Evolutionary conservation across 2,113 vertebrate genomes (phyloP).

Genomic region (Anhinga rufa): DNA sequence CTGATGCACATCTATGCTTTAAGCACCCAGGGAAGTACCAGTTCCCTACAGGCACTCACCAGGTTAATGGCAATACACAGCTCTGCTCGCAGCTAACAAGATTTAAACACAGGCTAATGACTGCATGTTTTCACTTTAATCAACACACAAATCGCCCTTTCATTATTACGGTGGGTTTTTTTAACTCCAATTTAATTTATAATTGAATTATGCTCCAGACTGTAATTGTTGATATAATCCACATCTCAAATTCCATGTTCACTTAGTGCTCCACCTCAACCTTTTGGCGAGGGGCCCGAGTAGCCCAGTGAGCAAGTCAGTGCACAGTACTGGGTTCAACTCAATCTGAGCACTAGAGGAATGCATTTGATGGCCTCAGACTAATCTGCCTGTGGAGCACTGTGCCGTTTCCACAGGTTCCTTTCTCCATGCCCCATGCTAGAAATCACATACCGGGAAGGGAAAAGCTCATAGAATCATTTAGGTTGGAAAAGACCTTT

Average conservation of each 20-base stretch:
- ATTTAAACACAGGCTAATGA: constrained; percentile 66
- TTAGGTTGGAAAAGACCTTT: background rate
- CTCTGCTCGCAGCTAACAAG: constrained; percentile 56
- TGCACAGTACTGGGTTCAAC: background rate
- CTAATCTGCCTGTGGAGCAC: background rate
- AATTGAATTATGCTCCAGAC: constrained; percentile 65
- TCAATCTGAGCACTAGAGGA: background rate
- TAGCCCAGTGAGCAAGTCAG: background rate
- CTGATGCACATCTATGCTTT: background rate
- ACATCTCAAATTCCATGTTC: constrained; percentile 3
- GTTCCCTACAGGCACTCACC: constrained; percentile 10
- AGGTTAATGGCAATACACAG: constrained; percentile 49
- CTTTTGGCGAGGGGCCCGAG: background rate
- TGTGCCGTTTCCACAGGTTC: background rate
- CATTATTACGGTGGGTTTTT: constrained; percentile 44
- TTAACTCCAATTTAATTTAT: constrained; percentile 58
- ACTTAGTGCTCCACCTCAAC: background rate
- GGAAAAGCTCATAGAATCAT: background rate
- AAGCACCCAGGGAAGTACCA: background rate
- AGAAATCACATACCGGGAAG: background rate
- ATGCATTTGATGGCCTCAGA: background rate
- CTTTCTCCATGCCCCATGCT: fast-evolving
- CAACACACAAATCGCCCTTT: constrained; percentile 56
- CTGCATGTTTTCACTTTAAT: constrained; percentile 67
- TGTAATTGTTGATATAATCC: constrained; percentile 61